phyloP scores from a whole-genome alignment of 1,140 invertebrate genomes.

The Ephestia elutella region DNA sequence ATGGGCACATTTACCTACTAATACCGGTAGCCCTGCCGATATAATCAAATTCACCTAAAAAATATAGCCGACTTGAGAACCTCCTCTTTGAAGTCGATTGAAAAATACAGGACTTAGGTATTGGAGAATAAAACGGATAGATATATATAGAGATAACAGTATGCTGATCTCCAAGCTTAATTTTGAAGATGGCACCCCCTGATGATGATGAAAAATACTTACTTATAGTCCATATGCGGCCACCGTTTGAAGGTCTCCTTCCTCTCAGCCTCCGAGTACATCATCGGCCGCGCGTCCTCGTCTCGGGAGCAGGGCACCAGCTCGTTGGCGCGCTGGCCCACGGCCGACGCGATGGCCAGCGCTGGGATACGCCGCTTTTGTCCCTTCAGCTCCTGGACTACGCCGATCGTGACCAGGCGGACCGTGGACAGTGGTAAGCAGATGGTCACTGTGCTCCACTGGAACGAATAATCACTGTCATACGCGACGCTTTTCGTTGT shows the following conservation, averaged over 20 bases:
- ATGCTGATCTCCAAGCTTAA: too few species aligned
- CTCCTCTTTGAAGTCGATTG: too few species aligned
- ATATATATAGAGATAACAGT: too few species aligned
- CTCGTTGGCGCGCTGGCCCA: conserved; percentile 89
- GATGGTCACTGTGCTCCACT: conserved; percentile 94
- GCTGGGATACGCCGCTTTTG: conserved; percentile 88
- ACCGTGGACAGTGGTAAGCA: conserved; percentile 85
- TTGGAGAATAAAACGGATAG: too few species aligned
- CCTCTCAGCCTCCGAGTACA: conserved; percentile 93
- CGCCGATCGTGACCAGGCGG: conserved; percentile 83
- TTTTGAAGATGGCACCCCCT: too few species aligned
- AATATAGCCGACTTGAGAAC: too few species aligned
- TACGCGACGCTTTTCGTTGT: too few species aligned
- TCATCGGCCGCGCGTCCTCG: conserved; percentile 80
- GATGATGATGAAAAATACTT: conserved; percentile 62
- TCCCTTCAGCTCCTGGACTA: conserved; percentile 87
- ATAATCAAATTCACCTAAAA: too few species aligned
- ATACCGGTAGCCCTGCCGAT: too few species aligned
- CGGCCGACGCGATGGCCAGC: conserved; percentile 89
- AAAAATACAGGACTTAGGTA: too few species aligned
- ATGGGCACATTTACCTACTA: too few species aligned
- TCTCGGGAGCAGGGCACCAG: conserved; percentile 76
- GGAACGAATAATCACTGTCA: conserved; percentile 50
- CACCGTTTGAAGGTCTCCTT: conserved; percentile 93
- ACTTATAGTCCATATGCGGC: conserved; percentile 98